These are phyloP conservation scores for Apus apus DNA, from an alignment of 2,113 vertebrate genomes.

Conservation along the genomic window DNA sequence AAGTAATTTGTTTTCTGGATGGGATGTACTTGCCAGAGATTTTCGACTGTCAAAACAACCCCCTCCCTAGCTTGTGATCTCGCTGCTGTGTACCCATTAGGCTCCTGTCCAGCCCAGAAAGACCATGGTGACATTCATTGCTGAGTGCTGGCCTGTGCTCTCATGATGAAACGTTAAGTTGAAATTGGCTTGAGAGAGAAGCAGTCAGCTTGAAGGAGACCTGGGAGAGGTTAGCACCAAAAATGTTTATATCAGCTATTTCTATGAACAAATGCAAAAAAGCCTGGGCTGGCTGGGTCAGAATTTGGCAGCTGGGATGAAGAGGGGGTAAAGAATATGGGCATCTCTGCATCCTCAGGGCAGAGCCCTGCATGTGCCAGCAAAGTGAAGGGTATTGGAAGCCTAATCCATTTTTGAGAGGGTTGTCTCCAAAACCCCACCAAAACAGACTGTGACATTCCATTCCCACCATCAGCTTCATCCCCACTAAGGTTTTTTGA, in stretches of 20 bases:
- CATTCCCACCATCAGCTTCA: neutral
- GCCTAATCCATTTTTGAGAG: neutral
- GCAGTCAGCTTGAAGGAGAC: neutral
- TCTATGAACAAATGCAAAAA: constrained; percentile 2
- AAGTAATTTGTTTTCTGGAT: constrained; percentile 21
- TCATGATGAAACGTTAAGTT: constrained; percentile 34
- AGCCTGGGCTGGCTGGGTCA: neutral
- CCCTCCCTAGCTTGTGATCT: constrained; percentile 13
- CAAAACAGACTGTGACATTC: neutral
- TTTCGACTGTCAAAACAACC: constrained; percentile 49
- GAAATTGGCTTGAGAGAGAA: constrained; percentile 44
- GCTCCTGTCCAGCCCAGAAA: constrained; percentile 31
- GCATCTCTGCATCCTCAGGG: neutral
- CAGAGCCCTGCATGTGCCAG: fast-evolving
- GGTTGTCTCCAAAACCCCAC: neutral
- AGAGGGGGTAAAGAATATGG: neutral
- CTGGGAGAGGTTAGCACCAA: constrained; percentile 5
- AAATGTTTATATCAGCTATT: constrained; percentile 21
- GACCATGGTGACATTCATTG: constrained; percentile 31
- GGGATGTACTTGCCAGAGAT: constrained; percentile 27
- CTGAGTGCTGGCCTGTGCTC: constrained; percentile 3
- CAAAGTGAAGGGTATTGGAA: fast-evolving
- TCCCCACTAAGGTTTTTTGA: neutral
- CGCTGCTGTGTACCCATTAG: constrained; percentile 11
- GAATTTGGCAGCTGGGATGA: neutral